phyloP scores from a whole-genome alignment of 30 jellyfish, hydroid and myxozoan genomes.

The Hydractinia symbiolongicarpus region DNA sequence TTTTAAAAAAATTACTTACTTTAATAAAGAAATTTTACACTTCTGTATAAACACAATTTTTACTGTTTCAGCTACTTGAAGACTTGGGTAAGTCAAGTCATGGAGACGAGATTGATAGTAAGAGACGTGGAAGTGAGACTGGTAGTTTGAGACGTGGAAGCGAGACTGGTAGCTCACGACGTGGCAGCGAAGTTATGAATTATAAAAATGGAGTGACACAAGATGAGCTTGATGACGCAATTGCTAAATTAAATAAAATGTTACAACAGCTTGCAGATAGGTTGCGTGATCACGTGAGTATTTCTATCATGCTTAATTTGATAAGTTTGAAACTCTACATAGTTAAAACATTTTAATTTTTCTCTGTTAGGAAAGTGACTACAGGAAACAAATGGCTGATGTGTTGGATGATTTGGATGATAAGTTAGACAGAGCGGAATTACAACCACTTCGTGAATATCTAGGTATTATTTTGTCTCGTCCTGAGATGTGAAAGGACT shows the following conservation, averaged over 20 bases:
- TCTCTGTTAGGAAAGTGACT: conserved; percentile 8
- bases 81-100: not conserved
- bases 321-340: not conserved
- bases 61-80: not conserved
- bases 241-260: not conserved
- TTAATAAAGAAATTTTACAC: no score
- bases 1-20: no score
- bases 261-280: not conserved
- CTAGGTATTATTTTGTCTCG: conserved; percentile 1
- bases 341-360: not conserved
- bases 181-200: no score
- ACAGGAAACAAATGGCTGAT: not conserved
- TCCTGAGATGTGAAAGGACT: no score
- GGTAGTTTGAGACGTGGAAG: not conserved
- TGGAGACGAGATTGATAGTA: not conserved
- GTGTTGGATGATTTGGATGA: conserved; percentile 18
- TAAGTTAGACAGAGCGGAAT: conserved; percentile 33
- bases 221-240: not conserved
- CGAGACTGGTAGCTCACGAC: no score
- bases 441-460: conserved; percentile 37
- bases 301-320: not conserved
- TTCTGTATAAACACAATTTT: no score
- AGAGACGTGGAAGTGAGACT: not conserved
- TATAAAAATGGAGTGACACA: not conserved
- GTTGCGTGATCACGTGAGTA: not conserved